Evolutionary conservation across 2,113 vertebrate genomes (phyloP), one percentile per base, ranked within the genome.

Genomic region (Oenanthe melanoleuca): DNA sequence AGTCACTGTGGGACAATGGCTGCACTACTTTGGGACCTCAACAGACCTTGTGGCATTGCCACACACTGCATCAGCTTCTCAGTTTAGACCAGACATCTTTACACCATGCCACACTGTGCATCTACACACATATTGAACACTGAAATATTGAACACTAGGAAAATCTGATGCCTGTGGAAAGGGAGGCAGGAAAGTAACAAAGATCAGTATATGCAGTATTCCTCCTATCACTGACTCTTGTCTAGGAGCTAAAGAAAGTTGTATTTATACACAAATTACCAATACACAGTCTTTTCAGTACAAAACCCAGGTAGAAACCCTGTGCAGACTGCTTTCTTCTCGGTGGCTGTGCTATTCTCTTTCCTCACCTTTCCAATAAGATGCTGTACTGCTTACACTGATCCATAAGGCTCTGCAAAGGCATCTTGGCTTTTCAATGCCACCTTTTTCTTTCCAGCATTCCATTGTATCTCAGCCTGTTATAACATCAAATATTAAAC

Each of bases 101-200:
- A 80, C 50, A 56, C 24, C 20, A 12, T 2, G 23, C 21, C 56
- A 26, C 57, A 34, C 33, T 34, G 38, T 12, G 23, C 44, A 74
- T 18, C 38, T 55, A 78, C 34, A 57, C n/a, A 28, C 16, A 42
- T 37, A 37, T 37, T 37, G 34, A 37, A 37, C 34, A 37, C 26
- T 23, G 14, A 26, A 52, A 45, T 21, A 45, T 11, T 45, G 23
- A 12, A 64, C 23, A 60, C 0, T 0, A 2, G 23, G 42, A 40
- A 89, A 91, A 89, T 40, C 21, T 69, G 25, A 69, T 18, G 33
- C 25, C 17, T 61, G 11, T 38, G 38, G 52, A 78, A 84, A 61
- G 8, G 22, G 10, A 77, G 42, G n/a, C 21, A 70, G 26, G 40
- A 66, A 89, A 11, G 15, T 15, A 49, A 49, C 25, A 74, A 53